Evolutionary conservation across 1,140 invertebrate genomes (phyloP), one percentile per base, ranked within the genome.

Genomic region (Lepidotrigona ventralis): DNA sequence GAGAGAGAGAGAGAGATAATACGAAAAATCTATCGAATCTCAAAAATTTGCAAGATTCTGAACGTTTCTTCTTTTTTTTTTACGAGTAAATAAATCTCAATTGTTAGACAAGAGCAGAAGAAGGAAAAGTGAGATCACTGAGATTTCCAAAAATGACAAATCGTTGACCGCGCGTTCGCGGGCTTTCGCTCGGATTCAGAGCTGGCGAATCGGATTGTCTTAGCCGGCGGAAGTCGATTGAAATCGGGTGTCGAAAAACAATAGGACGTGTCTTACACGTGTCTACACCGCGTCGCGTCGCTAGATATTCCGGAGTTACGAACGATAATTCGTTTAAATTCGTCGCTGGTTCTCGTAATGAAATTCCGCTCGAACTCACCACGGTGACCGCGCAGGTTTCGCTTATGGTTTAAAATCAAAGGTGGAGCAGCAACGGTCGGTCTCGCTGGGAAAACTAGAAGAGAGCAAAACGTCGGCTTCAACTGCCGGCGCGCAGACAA

Each of bases 281-380:
- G n/a, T n/a, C n/a, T n/a, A n/a, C n/a, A 8, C 46, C 23, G 15
- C 39, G 39, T 8, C 39, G 39, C 39, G 39, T 46, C 39, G 39
- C 39, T 46, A 46, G 39, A 39, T 39, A 39, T 39, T 39, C 39
- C 69, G n/a, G 39, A 17, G n/a, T 29, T 33, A 80, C n/a, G 54
- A 39, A 63, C 69, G 12, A 63, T 80, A 76, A 81, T 76, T 81
- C 72, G 33, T 19, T 76, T 46, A 56, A 12, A n/a, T n/a, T 46
- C 15, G 21, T 46, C 72, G 39, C 6, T 2, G 60, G 33, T 54
- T 64, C 71, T 39, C 60, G 29, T 80, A 85, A 87, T 80, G 79
- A 88, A 88, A 88, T 88, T 83, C 73, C 87, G 39, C 83, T 81
- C 60, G 69, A 77, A 58, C 21, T 33, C 46, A 53, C 72, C n/a